Evolutionary conservation across 2,797 vertebrate genomes (phyloP).

Genomic region (Fundulus diaphanus): DNA sequence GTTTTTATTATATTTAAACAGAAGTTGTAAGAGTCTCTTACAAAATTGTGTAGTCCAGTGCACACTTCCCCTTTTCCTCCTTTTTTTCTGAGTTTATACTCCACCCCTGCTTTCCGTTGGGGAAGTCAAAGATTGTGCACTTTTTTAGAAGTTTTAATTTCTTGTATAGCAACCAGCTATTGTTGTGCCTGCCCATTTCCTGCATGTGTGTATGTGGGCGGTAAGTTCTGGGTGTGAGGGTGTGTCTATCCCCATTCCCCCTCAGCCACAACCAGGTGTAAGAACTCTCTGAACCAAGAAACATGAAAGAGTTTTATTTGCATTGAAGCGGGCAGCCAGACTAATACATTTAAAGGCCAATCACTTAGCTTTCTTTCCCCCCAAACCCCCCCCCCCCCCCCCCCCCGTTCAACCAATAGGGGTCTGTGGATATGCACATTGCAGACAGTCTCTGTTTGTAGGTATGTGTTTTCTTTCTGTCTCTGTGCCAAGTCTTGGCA

Average conservation of each 20-base stretch:
- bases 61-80: slow-evolving; percentile 51
- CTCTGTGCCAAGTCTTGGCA: slow-evolving; percentile 75
- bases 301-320: slow-evolving; percentile 76
- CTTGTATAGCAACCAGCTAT: slow-evolving; percentile 48
- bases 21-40: slow-evolving; percentile 29
- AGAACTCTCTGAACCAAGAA: slow-evolving; percentile 73
- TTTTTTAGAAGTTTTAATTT: slow-evolving; percentile 57
- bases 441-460: slow-evolving; percentile 73
- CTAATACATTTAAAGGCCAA: slow-evolving; percentile 70
- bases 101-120: slow-evolving; percentile 54
- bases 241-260: slow-evolving; percentile 62
- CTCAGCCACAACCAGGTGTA: slow-evolving; percentile 78
- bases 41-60: slow-evolving; percentile 43
- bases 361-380: slow-evolving; percentile 61
- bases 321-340: slow-evolving; percentile 56
- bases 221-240: slow-evolving; percentile 62
- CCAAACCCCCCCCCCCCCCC: slow-evolving; percentile 67
- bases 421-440: slow-evolving; percentile 59
- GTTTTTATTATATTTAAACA: slow-evolving; percentile 28
- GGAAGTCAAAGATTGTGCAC: slow-evolving; percentile 64
- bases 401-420: slow-evolving; percentile 75
- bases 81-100: slow-evolving; percentile 48
- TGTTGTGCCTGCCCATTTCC: slow-evolving; percentile 64
- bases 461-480: slow-evolving; percentile 76
- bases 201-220: slow-evolving; percentile 35